Base-by-base conservation (phyloP, 2,888 invertebrate species). In the Lochmaea capreae region DNA sequence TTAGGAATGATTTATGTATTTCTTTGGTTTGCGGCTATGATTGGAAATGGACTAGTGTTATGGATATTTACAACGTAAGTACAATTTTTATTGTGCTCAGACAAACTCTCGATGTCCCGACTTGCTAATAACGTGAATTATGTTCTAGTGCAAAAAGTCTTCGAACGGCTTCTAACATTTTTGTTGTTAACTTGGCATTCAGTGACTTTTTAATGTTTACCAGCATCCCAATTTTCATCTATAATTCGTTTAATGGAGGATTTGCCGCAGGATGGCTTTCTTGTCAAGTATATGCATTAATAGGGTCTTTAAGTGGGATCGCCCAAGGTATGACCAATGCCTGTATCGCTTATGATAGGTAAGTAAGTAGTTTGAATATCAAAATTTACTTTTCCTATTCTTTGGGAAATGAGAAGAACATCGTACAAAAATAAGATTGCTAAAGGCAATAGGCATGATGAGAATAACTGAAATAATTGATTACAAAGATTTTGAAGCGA, bases 161-260 rank as follows among this genome's bases (percentile, higher is more conserved):
- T 65, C 89, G 93, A 80, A 94, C 94, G 0, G 94, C 96, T 2
- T 95, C 95, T 61, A 96, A 96, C 84, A 91, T 96, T 83, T 91
- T 96, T 75, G 95, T 96, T 11, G 90, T 96, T 66, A 95, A 96
- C 86, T 87, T 96, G 84, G 94, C 96, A 1, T 88, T 95, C 74
- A 92, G 94, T 81, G 96, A 96, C 87, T 95, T 96, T 82, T 87
- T 95, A 46, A 96, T 96, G 95, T 95, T 95, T 95, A 86, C 91
- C 49, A 95, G 95, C 87, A 91, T 95, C 0, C 95, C 95, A 0
- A 92, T 96, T 78, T 95, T 95, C 85, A 94, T 95, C 80, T 95
- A 94, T 86, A 95, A 95, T 84, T 94, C 95, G 46, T 94, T 94
- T 80, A 90, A 93, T 84, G 89, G 91, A 76, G 95, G 95, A 0